phyloP scores from a whole-genome alignment of 2,113 vertebrate species.

The Callospermophilus lateralis region DNA sequence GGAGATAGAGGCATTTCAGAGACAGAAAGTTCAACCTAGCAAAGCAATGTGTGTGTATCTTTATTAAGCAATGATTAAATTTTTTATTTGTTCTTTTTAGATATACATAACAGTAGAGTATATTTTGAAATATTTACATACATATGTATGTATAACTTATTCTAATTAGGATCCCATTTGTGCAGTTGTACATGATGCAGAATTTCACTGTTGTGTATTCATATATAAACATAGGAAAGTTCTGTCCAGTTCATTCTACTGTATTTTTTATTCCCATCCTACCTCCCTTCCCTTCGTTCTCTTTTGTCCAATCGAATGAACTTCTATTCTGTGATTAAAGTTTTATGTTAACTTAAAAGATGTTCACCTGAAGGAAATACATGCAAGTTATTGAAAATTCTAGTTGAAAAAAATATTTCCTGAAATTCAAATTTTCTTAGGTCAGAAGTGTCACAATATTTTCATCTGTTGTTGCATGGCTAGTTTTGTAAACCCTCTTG shows the following conservation, averaged over 20 bases:
- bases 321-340: not conserved
- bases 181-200: too few relatives aligned
- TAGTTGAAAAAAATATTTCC: not conserved
- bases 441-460: not conserved
- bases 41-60: not conserved
- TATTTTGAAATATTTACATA: too few relatives aligned
- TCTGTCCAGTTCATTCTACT: too few relatives aligned
- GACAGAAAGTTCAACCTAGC: not conserved
- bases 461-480: not conserved
- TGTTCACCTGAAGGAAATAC: not conserved
- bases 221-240: too few relatives aligned
- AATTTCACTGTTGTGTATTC: too few relatives aligned
- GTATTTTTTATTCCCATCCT: too few relatives aligned
- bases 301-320: too few relatives aligned
- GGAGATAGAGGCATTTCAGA: conserved; percentile 23
- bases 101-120: too few relatives aligned
- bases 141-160: too few relatives aligned
- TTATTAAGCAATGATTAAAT: conserved; percentile 29
- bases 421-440: not conserved
- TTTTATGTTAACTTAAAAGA: not conserved
- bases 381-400: conserved; percentile 1
- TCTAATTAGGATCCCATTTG: too few relatives aligned
- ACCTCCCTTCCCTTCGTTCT: too few relatives aligned
- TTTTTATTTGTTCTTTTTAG: not conserved
- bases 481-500: not conserved